These are phyloP conservation scores for Ryuthela nishihirai DNA, from an alignment of 2,888 invertebrate species.

Conservation along the genomic window DNA sequence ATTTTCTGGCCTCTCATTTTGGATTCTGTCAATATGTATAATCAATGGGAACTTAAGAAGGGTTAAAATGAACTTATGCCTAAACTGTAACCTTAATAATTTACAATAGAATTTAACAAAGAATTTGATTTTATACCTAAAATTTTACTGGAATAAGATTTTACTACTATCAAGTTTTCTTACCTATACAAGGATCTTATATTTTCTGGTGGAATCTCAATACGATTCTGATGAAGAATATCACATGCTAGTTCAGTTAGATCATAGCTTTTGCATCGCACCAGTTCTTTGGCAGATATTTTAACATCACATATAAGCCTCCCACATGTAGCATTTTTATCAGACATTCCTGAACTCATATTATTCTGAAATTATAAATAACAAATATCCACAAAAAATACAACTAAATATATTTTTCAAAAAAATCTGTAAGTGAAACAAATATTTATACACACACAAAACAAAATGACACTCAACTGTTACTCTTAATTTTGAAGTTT, in stretches of 20 bases:
- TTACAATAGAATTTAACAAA: not conserved
- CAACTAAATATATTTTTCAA: too few relatives aligned
- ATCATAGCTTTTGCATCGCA: conserved; percentile 88
- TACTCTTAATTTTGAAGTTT: too few relatives aligned
- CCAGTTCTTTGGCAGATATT: conserved; percentile 87
- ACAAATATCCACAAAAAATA: conserved; percentile 3
- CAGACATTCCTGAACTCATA: conserved; percentile 43
- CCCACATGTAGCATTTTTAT: conserved; percentile 59
- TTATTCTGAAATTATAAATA: conserved; percentile 19
- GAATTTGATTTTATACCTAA: not conserved
- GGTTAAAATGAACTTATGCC: too few relatives aligned
- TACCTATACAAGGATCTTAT: conserved; percentile 49
- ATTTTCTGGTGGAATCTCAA: conserved; percentile 47
- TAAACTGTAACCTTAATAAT: too few relatives aligned
- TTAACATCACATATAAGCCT: conserved; percentile 88
- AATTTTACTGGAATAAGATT: not conserved
- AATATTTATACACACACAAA: too few relatives aligned
- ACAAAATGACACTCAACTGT: too few relatives aligned
- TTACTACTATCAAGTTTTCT: conserved; percentile 19
- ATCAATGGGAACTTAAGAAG: too few relatives aligned
- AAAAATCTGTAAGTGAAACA: too few relatives aligned
- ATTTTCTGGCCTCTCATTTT: too few relatives aligned
- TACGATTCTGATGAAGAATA: conserved; percentile 48
- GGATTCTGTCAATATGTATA: too few relatives aligned
- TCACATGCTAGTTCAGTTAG: conserved; percentile 60